Percentiles rank a stretch among this genome's conserved stretches.
phyloP scores from a whole-genome alignment of 53 echinoderm and acorn worm species.

The Hippasteria phrygiana region DNA sequence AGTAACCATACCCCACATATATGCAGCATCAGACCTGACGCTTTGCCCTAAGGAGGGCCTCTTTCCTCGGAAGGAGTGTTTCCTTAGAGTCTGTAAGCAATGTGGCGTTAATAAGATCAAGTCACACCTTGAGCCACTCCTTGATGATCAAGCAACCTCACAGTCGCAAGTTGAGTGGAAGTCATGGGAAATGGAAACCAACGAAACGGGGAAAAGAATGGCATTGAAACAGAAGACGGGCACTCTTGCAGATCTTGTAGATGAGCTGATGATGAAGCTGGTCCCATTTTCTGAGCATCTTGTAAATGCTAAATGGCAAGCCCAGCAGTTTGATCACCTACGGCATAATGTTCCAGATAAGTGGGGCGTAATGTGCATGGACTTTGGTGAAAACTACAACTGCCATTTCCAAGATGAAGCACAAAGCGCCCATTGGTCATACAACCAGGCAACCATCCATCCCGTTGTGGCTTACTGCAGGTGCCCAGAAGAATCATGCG shows the following conservation, averaged over 20 bases:
- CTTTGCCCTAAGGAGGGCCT: constrained; percentile 21
- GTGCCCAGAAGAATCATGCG: not conserved
- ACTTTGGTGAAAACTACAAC: not conserved
- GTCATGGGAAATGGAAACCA: constrained; percentile 1
- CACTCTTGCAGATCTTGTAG: not conserved
- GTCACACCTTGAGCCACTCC: not conserved
- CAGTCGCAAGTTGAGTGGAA: constrained; percentile 33
- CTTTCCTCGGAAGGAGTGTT: constrained; percentile 49
- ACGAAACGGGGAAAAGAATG: not conserved
- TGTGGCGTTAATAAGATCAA: constrained; percentile 30
- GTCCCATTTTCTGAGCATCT: constrained; percentile 28
- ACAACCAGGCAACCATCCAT: constrained; percentile 11
- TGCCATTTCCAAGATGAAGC: constrained; percentile 24
- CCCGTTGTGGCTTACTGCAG: not conserved
- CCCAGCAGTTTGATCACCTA: not conserved
- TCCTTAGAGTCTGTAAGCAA: not conserved
- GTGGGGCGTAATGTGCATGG: not conserved
- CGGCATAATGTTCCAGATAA: not conserved
- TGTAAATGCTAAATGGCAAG: constrained; percentile 25
- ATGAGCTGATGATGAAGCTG: not conserved
- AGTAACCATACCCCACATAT: constrained; percentile 14
- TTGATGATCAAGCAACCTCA: not conserved
- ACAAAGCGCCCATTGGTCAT: constrained; percentile 4
- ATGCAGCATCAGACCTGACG: constrained; percentile 10
- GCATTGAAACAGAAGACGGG: not conserved